Evolutionary conservation across 2,797 vertebrate species (phyloP).

Genomic region (Buceros bicornis): DNA sequence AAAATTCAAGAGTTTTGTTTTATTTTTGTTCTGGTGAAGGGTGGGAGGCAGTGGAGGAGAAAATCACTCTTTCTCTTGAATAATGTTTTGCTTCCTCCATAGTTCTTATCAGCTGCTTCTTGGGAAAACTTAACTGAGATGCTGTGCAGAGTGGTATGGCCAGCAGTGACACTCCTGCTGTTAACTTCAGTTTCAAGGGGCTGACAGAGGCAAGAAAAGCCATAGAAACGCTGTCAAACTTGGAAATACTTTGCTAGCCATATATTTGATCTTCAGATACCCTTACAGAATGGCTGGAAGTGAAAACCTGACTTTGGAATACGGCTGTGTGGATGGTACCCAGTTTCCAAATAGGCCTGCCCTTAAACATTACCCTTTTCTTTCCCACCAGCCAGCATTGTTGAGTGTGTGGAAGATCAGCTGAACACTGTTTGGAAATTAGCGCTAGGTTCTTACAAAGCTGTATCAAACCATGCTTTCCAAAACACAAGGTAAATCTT

Average conservation of each 20-base stretch:
- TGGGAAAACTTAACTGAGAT: not conserved
- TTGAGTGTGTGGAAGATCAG: not conserved
- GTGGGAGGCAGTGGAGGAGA: not conserved
- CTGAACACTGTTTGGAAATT: not conserved
- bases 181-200: not conserved
- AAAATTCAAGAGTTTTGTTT: not conserved
- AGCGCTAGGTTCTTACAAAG: not conserved
- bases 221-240: not conserved
- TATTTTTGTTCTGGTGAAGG: not conserved
- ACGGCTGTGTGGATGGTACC: not conserved
- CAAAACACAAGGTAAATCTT: not conserved
- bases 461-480: not conserved
- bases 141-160: not conserved
- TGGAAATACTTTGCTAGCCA: not conserved
- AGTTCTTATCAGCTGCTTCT: not conserved
- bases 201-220: not conserved
- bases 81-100: not conserved
- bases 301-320: not conserved
- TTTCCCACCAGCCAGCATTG: not conserved
- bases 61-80: fast-evolving
- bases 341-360: not conserved
- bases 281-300: not conserved
- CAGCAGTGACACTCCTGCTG: not conserved
- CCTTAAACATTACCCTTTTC: not conserved
- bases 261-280: not conserved